Evolutionary conservation across 2,797 vertebrate species (phyloP), one percentile per base, ranked within the genome.

Genomic region (Sebastiscus albofasciatus): DNA sequence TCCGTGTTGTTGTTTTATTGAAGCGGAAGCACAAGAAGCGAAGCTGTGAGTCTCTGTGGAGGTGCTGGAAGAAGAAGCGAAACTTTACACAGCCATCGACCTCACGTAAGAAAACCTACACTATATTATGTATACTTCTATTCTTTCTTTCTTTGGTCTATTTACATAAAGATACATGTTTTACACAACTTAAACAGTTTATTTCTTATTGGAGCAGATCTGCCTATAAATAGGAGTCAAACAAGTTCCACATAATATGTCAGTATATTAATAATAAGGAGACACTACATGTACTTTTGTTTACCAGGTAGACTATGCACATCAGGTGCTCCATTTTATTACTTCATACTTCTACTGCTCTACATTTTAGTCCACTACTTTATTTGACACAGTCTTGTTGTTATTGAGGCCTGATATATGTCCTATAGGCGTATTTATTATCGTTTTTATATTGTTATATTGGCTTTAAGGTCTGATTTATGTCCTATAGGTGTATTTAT

Each of bases 21-120:
- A 75, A 81, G 42, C 81, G 83, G 88, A 88, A 87, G 85, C 67
- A 16, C 14, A 16, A 42, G 70, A 29, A 6, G 55, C 27, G 56
- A 71, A 29, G 39, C 39, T 16, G 39, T 3, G 58, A 46, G 14
- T 46, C 7, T 60, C 58, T 12, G 33, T 2, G 65, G 3, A 54
- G 16, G 67, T 12, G 46, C 72, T 68, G 81, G 82, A 8, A 18
- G 42, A 46, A 46, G 42, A 46, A 46, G 42, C 80, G 83, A 90
- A 87, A 90, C 83, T 80, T 46, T 22, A 20, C 56, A 8, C 42
- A 16, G 72, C 6, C 39, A 81, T 24, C 87, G 34, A 78, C 10
- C 56, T 74, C 77, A 87, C 46, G 90, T 90, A 87, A 91, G 87
- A 69, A 31, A 20, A 75, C 31, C 54, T 1, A 55, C 61, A 31